Evolutionary conservation across 2,113 vertebrate species (phyloP).

Genomic region (Parotia lawesii): DNA sequence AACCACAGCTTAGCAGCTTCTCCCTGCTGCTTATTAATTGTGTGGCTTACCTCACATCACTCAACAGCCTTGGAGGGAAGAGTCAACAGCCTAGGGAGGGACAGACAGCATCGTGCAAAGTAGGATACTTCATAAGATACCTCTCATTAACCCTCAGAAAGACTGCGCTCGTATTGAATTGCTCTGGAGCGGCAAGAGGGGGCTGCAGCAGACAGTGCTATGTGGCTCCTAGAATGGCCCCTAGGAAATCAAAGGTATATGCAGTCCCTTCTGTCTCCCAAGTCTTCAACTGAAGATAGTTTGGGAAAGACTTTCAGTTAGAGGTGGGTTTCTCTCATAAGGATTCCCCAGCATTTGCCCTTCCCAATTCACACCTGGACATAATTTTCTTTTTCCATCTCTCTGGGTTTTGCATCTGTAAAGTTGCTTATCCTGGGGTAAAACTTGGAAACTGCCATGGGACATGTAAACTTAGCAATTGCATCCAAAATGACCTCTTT

Average conservation of each 20-base stretch:
- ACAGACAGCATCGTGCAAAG: background rate
- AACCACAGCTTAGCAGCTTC: background rate
- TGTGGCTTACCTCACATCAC: background rate
- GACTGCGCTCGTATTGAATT: background rate
- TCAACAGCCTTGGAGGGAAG: background rate
- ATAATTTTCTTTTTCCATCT: background rate
- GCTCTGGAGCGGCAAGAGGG: background rate
- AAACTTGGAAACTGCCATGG: background rate
- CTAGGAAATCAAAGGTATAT: background rate
- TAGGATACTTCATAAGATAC: background rate
- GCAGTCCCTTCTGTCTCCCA: background rate
- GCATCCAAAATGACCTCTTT: background rate
- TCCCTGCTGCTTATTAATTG: background rate
- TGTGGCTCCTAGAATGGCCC: background rate
- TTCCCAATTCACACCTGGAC: background rate
- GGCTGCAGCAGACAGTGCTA: background rate
- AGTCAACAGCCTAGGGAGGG: background rate
- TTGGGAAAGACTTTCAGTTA: background rate
- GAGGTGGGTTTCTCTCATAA: background rate
- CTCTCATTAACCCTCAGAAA: background rate
- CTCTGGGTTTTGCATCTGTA: background rate
- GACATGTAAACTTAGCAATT: background rate
- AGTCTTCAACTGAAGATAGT: background rate
- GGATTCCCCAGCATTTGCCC: background rate
- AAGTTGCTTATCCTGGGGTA: background rate